Percentiles rank a stretch among this genome's conserved stretches.
Conservation (phyloP, 1,140 invertebrate species). For the Cydia fagiglandana region DNA sequence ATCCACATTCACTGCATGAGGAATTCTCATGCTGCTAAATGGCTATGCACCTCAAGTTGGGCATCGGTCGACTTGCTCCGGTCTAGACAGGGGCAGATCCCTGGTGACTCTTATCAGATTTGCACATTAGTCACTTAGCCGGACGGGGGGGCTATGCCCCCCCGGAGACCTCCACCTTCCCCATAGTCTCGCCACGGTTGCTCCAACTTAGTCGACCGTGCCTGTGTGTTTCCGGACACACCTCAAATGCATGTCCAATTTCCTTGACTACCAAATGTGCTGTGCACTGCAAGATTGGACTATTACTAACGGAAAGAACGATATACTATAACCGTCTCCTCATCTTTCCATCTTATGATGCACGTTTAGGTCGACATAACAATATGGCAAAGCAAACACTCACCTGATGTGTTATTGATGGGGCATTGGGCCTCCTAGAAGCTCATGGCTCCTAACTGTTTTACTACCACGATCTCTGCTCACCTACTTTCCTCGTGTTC, state of each 20-base stretch:
- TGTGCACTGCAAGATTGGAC: slow-evolving; percentile 3
- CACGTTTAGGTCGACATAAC: not conserved
- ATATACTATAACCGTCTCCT: not conserved
- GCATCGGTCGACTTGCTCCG: no score
- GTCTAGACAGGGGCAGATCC: no score
- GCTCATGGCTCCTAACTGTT: not conserved
- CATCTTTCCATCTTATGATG: not conserved
- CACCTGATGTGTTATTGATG: not conserved
- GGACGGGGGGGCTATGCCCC: not conserved
- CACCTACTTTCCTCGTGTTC: not conserved
- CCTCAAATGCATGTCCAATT: not conserved
- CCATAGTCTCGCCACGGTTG: not conserved
- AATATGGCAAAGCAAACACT: not conserved
- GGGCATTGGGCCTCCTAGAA: not conserved
- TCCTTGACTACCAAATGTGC: not conserved
- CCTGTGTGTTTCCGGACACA: slow-evolving; percentile 6
- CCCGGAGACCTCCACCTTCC: not conserved
- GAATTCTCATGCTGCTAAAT: no score
- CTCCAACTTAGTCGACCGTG: slow-evolving; percentile 2
- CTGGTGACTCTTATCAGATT: no score
- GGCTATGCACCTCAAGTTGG: no score
- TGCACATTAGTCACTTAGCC: not conserved
- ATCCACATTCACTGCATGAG: no score
- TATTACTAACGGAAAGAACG: not conserved
- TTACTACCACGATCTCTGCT: not conserved